Evolutionary conservation across 2,888 invertebrate genomes (phyloP).

Genomic region (Meteorus cinctellus): DNA sequence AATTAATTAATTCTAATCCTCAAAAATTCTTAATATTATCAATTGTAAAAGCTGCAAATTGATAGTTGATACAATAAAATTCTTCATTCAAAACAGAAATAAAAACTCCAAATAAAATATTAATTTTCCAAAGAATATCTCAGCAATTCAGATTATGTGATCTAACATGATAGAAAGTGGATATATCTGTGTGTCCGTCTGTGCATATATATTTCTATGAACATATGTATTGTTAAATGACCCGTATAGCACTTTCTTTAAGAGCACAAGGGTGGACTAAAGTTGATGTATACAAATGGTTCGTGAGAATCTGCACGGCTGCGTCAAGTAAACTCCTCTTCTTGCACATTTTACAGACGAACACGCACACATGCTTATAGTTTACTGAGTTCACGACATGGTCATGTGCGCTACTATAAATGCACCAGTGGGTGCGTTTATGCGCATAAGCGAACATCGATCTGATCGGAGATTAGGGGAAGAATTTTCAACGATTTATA

Average conservation of each 20-base stretch:
- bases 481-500: slow-evolving; percentile 10
- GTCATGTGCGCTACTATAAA: not conserved
- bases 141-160: not conserved
- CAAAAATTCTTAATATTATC: too few relatives aligned
- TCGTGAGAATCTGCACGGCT: slow-evolving; percentile 13
- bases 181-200: not conserved
- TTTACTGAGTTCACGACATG: slow-evolving; percentile 2
- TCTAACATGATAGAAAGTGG: not conserved
- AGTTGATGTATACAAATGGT: not conserved
- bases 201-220: not conserved
- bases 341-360: slow-evolving; percentile 1
- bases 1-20: too few relatives aligned
- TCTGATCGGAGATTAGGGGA: slow-evolving; percentile 32
- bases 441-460: slow-evolving; percentile 36
- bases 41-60: too few relatives aligned
- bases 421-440: slow-evolving; percentile 29
- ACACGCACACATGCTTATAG: not conserved
- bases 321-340: slow-evolving; percentile 1
- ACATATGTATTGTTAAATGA: slow-evolving; percentile 2
- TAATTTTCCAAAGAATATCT: too few relatives aligned
- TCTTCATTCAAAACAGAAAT: too few relatives aligned
- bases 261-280: not conserved
- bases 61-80: too few relatives aligned
- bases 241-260: not conserved
- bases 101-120: too few relatives aligned